Conservation (phyloP, 2,888 invertebrate genomes). For the Eupithecia insigniata region DNA sequence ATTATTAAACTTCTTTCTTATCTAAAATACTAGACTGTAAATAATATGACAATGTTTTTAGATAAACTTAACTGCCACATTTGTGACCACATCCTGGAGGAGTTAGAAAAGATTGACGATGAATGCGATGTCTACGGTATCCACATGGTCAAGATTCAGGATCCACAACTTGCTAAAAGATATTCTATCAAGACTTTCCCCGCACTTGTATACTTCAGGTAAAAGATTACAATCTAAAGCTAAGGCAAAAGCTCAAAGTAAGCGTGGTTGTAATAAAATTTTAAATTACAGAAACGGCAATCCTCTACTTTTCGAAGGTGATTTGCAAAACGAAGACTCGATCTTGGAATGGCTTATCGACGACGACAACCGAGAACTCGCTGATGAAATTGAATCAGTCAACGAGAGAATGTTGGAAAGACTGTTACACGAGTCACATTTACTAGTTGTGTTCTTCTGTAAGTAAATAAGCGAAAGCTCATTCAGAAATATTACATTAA, state of each 20-base stretch:
- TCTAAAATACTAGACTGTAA: neutral
- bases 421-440: slow-evolving; percentile 92
- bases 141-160: slow-evolving; percentile 96
- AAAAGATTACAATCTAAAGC: slow-evolving; percentile 45
- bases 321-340: slow-evolving; percentile 95
- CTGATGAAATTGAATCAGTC: slow-evolving; percentile 97
- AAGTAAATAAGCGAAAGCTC: slow-evolving; percentile 58
- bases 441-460: slow-evolving; percentile 97
- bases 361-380: slow-evolving; percentile 95
- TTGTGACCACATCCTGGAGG: slow-evolving; percentile 95
- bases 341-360: slow-evolving; percentile 96
- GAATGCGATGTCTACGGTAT: slow-evolving; percentile 97
- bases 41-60: slow-evolving; percentile 54
- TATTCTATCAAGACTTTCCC: slow-evolving; percentile 98
- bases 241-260: neutral
- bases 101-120: slow-evolving; percentile 94
- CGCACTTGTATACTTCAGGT: slow-evolving; percentile 95
- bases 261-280: neutral
- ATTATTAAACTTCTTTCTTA: neutral
- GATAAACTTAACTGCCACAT: slow-evolving; percentile 96
- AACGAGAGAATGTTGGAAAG: slow-evolving; percentile 95
- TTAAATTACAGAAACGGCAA: slow-evolving; percentile 90
- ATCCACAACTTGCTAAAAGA: slow-evolving; percentile 94
- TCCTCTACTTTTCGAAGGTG: slow-evolving; percentile 94
- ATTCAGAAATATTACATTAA: neutral